Evolutionary conservation across 2,797 vertebrate genomes (phyloP).

Genomic region (Pangasius larnaudii): DNA sequence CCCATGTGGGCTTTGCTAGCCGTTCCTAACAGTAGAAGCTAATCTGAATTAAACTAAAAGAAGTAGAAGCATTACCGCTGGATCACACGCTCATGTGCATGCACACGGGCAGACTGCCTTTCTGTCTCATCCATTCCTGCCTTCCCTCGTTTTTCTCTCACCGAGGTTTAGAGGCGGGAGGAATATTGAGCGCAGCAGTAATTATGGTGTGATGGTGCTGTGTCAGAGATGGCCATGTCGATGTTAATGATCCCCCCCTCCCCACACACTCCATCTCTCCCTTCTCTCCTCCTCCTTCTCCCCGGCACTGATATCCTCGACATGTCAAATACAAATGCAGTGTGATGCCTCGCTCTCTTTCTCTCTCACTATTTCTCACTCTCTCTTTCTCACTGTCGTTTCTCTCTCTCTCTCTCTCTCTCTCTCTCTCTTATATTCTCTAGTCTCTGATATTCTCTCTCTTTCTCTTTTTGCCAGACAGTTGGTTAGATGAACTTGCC

Average conservation of each 20-base stretch:
- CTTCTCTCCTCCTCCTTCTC: slow-evolving; percentile 24
- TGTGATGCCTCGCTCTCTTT: background rate
- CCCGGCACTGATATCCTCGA: slow-evolving; percentile 20
- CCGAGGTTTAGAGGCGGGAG: slow-evolving; percentile 45
- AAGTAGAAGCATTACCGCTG: background rate
- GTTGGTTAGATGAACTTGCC: background rate
- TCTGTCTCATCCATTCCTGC: background rate
- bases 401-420: slow-evolving; percentile 16
- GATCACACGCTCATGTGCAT: slow-evolving; percentile 10
- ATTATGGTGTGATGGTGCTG: slow-evolving; percentile 59
- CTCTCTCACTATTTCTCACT: background rate
- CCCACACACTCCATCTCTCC: slow-evolving; percentile 18
- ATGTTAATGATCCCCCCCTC: slow-evolving; percentile 60
- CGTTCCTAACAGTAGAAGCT: background rate
- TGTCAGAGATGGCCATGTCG: slow-evolving; percentile 56
- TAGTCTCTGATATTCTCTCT: slow-evolving; percentile 10
- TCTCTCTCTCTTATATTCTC: background rate
- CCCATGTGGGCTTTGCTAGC: background rate
- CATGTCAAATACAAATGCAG: slow-evolving; percentile 19
- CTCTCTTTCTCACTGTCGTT: background rate
- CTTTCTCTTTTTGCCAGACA: background rate
- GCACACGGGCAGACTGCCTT: background rate
- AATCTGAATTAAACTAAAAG: too few species aligned
- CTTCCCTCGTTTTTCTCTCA: slow-evolving; percentile 1
- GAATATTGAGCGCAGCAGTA: slow-evolving; percentile 52